These are phyloP conservation scores for Eublepharis macularius DNA, from an alignment of 2,113 vertebrate species.

Conservation along the genomic window DNA sequence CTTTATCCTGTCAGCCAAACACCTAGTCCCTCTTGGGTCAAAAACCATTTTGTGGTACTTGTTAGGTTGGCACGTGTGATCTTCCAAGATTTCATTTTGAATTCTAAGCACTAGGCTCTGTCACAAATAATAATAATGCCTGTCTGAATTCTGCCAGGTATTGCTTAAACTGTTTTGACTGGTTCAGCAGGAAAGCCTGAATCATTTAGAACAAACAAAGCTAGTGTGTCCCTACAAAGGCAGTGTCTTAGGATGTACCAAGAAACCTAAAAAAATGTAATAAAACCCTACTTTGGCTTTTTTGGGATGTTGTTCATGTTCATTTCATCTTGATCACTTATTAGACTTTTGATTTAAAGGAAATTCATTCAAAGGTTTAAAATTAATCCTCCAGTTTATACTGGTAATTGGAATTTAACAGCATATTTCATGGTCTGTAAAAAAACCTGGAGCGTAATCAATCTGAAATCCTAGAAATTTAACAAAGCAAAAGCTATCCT, in stretches of 20 bases:
- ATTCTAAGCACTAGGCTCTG: constrained; percentile 29
- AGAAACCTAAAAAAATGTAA: neutral
- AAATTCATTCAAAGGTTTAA: neutral
- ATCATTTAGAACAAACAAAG: constrained; percentile 27
- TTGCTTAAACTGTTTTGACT: constrained; percentile 46
- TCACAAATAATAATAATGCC: constrained; percentile 45
- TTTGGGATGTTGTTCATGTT: neutral
- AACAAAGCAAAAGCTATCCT: neutral
- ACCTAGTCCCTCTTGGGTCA: constrained; percentile 13
- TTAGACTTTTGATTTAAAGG: neutral
- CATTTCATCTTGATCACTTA: neutral
- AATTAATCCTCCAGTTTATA: neutral
- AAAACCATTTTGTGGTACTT: constrained; percentile 14
- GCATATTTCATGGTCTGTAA: neutral
- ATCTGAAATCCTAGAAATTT: neutral
- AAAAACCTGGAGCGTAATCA: neutral
- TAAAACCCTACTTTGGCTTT: neutral
- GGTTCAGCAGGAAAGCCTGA: constrained; percentile 9
- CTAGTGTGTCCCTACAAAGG: constrained; percentile 9
- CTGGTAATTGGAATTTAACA: neutral
- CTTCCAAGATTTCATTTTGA: constrained; percentile 28
- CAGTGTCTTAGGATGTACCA: neutral
- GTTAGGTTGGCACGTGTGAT: constrained; percentile 35
- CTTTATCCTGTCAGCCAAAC: neutral
- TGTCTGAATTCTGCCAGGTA: constrained; percentile 30